Conservation (phyloP, 2,888 invertebrate genomes). For the Theodoxus fluviatilis region DNA sequence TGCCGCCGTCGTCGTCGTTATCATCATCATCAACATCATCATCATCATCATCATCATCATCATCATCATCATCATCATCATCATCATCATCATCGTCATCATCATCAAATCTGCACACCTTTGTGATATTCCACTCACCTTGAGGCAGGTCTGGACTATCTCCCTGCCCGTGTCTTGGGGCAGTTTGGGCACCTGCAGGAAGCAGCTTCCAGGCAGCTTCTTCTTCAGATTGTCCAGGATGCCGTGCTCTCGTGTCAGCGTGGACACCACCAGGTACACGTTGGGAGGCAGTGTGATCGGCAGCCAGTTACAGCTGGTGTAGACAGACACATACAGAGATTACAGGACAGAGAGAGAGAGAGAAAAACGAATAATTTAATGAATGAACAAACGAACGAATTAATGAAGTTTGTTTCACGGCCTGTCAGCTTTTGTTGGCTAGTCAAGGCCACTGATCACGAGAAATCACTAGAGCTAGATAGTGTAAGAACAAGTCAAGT, state of each 20-base stretch:
- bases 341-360: constrained; percentile 10
- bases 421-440: background rate
- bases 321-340: too few species aligned
- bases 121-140: too few species aligned
- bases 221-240: constrained; percentile 44
- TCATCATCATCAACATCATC: too few species aligned
- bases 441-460: too few species aligned
- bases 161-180: constrained; percentile 46
- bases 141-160: constrained; percentile 46
- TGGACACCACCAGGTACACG: constrained; percentile 53
- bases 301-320: constrained; percentile 55
- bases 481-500: too few species aligned
- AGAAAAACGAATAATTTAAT: background rate
- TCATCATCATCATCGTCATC: too few species aligned
- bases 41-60: too few species aligned
- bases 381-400: background rate
- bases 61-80: too few species aligned
- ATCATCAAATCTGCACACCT: too few species aligned
- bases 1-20: too few species aligned
- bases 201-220: constrained; percentile 42
- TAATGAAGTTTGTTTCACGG: background rate
- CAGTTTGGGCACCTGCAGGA: constrained; percentile 46
- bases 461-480: too few species aligned
- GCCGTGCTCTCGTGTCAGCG: constrained; percentile 45
- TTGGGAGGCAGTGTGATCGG: constrained; percentile 51